phyloP scores from a whole-genome alignment of 2,888 invertebrate genomes.

The Eristalis pertinax region DNA sequence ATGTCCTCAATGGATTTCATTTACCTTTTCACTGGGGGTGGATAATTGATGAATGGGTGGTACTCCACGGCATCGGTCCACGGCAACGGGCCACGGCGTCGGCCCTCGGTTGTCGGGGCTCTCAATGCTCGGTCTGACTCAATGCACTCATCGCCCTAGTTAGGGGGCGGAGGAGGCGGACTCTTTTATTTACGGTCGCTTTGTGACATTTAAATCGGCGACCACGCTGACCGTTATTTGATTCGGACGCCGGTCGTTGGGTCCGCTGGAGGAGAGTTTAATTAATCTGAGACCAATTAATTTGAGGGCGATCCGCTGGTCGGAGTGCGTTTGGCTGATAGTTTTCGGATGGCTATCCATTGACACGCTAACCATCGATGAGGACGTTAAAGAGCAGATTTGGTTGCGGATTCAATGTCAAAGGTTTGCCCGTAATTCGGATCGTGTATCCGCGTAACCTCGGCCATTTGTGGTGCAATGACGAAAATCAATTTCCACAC shows the following conservation, averaged over 20 bases:
- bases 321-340: slow-evolving; percentile 18
- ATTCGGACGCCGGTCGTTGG: slow-evolving; percentile 12
- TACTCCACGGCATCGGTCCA: no score
- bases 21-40: slow-evolving; percentile 57
- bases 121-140: no score
- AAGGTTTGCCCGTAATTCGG: no score
- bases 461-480: no score
- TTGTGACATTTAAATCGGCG: slow-evolving; percentile 67
- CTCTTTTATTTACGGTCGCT: slow-evolving; percentile 44
- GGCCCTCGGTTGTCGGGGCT: no score
- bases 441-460: no score
- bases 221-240: slow-evolving; percentile 37
- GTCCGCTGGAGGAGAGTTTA: slow-evolving; percentile 23
- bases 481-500: no score
- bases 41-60: slow-evolving; percentile 64
- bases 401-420: not conserved
- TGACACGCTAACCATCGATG: not conserved
- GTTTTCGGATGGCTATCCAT: slow-evolving; percentile 9
- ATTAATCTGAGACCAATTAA: slow-evolving; percentile 64
- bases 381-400: not conserved
- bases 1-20: slow-evolving; percentile 55
- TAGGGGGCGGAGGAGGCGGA: slow-evolving; percentile 17
- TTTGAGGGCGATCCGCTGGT: slow-evolving; percentile 36
- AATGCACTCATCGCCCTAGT: not conserved
- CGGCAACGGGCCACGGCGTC: no score